Percentiles rank a stretch among this genome's conserved stretches.
Conservation (phyloP, 2,113 vertebrate genomes). For the Smithornis capensis region DNA sequence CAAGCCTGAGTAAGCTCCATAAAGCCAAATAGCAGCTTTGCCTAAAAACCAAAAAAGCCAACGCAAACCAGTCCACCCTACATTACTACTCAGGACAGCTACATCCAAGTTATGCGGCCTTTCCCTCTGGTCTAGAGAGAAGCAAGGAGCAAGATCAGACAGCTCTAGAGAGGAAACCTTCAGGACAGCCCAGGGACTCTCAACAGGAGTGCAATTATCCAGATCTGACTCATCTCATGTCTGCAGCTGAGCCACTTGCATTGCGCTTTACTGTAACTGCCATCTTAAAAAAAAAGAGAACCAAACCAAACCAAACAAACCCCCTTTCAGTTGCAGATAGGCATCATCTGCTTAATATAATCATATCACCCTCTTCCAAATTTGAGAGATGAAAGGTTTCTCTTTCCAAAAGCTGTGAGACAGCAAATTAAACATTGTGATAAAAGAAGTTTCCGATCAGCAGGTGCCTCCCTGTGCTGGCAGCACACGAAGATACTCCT, state of each 20-base stretch:
- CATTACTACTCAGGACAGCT: not conserved
- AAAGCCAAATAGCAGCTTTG: not conserved
- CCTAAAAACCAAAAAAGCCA: not conserved
- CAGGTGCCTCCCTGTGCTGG: constrained; percentile 35
- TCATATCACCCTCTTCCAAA: not conserved
- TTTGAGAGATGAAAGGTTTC: not conserved
- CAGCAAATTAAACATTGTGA: constrained; percentile 8
- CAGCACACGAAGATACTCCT: not conserved
- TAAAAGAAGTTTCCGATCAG: constrained; percentile 38
- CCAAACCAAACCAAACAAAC: not conserved
- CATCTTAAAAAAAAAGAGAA: not conserved
- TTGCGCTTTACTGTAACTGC: not conserved
- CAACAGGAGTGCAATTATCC: not conserved
- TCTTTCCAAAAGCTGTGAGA: constrained; percentile 25
- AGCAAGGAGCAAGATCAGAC: not conserved
- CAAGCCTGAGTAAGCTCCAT: not conserved
- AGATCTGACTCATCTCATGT: not conserved
- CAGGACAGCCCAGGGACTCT: not conserved
- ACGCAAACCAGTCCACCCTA: not conserved
- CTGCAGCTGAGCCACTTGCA: not conserved
- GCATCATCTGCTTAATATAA: constrained; percentile 4
- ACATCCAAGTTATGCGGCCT: not conserved
- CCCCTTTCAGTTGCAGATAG: not conserved
- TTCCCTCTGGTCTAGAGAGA: not conserved
- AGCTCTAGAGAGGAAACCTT: not conserved